Evolutionary conservation across 2,888 invertebrate species (phyloP).

Genomic region (Pollenia angustigena): DNA sequence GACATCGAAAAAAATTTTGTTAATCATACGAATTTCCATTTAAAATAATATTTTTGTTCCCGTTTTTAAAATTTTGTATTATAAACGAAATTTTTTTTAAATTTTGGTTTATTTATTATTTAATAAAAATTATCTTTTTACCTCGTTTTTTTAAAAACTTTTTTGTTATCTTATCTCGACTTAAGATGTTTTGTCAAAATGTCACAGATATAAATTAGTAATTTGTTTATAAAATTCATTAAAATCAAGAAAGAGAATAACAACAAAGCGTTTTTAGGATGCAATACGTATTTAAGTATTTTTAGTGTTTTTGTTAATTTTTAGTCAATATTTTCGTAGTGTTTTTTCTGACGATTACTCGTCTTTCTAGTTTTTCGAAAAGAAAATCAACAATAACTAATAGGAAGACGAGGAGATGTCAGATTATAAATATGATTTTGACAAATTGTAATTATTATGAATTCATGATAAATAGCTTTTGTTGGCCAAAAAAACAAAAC

Average conservation of each 20-base stretch:
- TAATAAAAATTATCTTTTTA: too few species aligned
- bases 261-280: neutral
- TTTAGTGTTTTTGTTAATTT: neutral
- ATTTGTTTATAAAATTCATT: neutral
- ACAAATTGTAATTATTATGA: constrained; percentile 63
- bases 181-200: too few species aligned
- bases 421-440: constrained; percentile 56
- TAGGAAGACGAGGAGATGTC: constrained; percentile 56
- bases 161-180: too few species aligned
- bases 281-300: constrained; percentile 21
- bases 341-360: neutral
- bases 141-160: too few species aligned
- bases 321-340: neutral
- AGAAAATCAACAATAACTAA: constrained; percentile 49
- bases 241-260: neutral
- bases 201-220: too few species aligned
- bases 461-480: constrained; percentile 53
- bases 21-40: too few species aligned
- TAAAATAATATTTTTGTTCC: too few species aligned
- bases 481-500: constrained; percentile 23
- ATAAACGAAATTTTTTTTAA: too few species aligned
- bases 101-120: too few species aligned
- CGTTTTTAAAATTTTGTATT: too few species aligned
- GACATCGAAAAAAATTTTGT: too few species aligned
- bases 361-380: constrained; percentile 6